Base-by-base conservation (phyloP, 2,888 invertebrate genomes). In the Apodemia mormo region DNA sequence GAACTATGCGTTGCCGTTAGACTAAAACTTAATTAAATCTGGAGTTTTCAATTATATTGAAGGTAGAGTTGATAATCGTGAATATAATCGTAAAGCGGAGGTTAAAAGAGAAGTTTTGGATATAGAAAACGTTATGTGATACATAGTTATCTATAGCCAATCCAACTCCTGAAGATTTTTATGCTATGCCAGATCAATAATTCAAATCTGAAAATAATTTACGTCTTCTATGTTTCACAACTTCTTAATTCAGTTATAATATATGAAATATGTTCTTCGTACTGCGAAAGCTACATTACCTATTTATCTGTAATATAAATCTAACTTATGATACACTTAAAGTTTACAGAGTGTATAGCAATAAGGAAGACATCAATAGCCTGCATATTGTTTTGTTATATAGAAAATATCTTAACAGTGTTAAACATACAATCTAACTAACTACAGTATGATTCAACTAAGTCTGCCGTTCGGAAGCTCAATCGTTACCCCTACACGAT, bases 281-380 rank as follows among this genome's bases (percentile, higher is more conserved):
- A 64, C 14, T 8, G 64, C 64, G 37, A 64, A 64, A 64, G 64
- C 64, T 64, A 64, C 8, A 73, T 76, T 79, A 80, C 30, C 65
- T 69, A 69, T 54, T 65, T 56, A 54, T 40, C 68, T 52, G 14
- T 54, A 54, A 65, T 65, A 66, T 65, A 56, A 66, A 30, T 56
- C 69, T 69, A 69, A 54, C 68, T 69, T 69, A 69, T 54, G 45
- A 54, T 65, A 69, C 65, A 69, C 68, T 69, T 69, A 88, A 80
- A 82, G 79, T 84, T 81, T 86, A 87, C 88, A 87, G 88, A 91
- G 86, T 93, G 87, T 93, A 93, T 92, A 93, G 92, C 92, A 89
- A 85, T 88, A 88, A 92, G 93, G 93, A 93, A 93, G 93, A 93
- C 93, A 92, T 93, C 87, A 86, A 92, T 92, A 92, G 93, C 93